These are phyloP conservation scores for Iphiclides podalirius DNA, from an alignment of 2,888 invertebrate genomes.

Conservation along the genomic window DNA sequence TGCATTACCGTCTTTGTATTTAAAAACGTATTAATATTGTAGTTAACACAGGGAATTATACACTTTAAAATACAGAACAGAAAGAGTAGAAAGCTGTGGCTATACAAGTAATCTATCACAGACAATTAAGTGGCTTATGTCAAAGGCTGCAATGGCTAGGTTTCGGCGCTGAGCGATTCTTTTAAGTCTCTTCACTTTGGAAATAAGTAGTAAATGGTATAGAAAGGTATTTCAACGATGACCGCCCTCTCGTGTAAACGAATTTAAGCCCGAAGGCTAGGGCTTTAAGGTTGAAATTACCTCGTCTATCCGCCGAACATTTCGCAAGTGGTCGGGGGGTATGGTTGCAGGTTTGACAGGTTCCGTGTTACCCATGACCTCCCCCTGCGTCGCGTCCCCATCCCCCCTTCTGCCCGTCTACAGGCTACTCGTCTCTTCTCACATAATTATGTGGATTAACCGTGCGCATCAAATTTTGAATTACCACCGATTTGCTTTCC, in stretches of 20 bases:
- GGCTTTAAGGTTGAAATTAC: constrained; percentile 33
- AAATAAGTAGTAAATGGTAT: constrained; percentile 55
- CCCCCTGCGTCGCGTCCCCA: constrained; percentile 37
- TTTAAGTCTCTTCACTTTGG: constrained; percentile 50
- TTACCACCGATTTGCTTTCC: constrained; percentile 9
- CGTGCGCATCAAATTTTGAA: constrained; percentile 26
- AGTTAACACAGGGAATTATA: constrained; percentile 29
- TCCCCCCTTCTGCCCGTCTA: constrained; percentile 34
- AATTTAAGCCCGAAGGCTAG: constrained; percentile 27
- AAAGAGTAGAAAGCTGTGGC: constrained; percentile 24
- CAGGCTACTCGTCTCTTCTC: constrained; percentile 43
- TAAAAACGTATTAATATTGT: constrained; percentile 36
- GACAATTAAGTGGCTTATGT: constrained; percentile 59
- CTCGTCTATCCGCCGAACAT: constrained; percentile 42
- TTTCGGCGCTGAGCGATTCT: constrained; percentile 58
- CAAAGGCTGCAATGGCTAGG: constrained; percentile 51
- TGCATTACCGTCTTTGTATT: constrained; percentile 46
- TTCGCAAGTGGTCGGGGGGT: constrained; percentile 62
- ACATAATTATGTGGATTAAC: constrained; percentile 40
- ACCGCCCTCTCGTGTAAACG: constrained; percentile 5
- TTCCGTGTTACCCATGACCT: constrained; percentile 69
- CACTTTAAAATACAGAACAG: background rate
- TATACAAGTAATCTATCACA: constrained; percentile 30
- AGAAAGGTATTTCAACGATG: constrained; percentile 47
- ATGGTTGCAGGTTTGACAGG: constrained; percentile 70